Percentiles rank a stretch among this genome's conserved stretches.
phyloP scores from a whole-genome alignment of 1,140 invertebrate species.

The Trissolcus basalis region DNA sequence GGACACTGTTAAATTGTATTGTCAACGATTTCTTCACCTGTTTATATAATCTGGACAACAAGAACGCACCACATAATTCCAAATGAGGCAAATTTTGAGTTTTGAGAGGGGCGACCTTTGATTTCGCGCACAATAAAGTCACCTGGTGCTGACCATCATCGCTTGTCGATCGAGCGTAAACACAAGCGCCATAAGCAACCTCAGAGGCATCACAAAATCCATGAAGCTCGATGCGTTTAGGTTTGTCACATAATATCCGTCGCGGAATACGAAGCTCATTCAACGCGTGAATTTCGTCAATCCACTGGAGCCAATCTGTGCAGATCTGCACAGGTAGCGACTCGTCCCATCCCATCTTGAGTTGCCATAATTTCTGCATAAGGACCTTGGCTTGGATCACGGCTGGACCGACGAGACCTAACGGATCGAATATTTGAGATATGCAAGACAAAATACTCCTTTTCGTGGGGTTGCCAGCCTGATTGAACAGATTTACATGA shows the following conservation, averaged over 20 bases:
- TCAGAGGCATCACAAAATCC: constrained; percentile 19
- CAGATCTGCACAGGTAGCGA: constrained; percentile 50
- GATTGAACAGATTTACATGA: neutral
- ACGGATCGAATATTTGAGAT: constrained; percentile 52
- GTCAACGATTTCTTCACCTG: constrained; percentile 1
- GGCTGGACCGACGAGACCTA: constrained; percentile 35
- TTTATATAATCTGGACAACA: constrained; percentile 62
- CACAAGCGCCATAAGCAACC: constrained; percentile 12
- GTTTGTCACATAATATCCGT: constrained; percentile 54
- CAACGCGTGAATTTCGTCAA: constrained; percentile 77
- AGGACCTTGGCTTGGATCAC: constrained; percentile 51
- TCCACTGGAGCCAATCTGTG: constrained; percentile 79
- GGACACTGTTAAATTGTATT: neutral
- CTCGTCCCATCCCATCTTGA: constrained; percentile 41
- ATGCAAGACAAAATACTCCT: constrained; percentile 32
- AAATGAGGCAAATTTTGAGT: constrained; percentile 60
- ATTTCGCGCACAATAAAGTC: constrained; percentile 8
- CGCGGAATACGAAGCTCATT: constrained; percentile 60
- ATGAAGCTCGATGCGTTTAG: constrained; percentile 45
- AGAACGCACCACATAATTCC: constrained; percentile 72
- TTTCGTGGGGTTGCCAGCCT: constrained; percentile 19
- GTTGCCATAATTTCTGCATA: constrained; percentile 48
- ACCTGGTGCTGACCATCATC: neutral
- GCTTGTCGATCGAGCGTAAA: neutral
- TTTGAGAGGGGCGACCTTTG: constrained; percentile 6